These are phyloP conservation scores for Pelobates fuscus DNA, from an alignment of 2,113 vertebrate genomes.

Conservation along the genomic window DNA sequence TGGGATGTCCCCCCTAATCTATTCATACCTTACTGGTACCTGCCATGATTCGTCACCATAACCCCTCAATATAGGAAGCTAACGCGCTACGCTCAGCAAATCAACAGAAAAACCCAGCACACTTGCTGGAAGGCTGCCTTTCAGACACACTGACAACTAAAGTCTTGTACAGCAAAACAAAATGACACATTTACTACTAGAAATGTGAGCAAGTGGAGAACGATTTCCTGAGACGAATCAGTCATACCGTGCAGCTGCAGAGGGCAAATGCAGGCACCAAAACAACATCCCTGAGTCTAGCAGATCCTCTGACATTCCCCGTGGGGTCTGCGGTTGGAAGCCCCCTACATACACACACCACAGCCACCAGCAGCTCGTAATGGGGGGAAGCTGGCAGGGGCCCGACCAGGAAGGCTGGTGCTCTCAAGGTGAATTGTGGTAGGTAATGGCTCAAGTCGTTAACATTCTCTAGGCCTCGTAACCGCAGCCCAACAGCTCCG, in stretches of 20 bases:
- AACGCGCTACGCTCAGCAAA: too few species aligned
- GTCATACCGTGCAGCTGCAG: not conserved
- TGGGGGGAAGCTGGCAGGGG: not conserved
- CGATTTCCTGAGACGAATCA: not conserved
- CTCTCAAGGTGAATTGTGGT: slow-evolving; percentile 20
- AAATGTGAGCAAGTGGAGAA: not conserved
- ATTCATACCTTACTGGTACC: too few species aligned
- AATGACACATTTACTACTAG: not conserved
- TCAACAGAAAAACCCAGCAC: too few species aligned
- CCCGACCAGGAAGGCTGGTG: not conserved
- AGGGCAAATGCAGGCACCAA: not conserved
- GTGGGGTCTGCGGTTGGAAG: not conserved
- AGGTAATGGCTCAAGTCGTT: slow-evolving; percentile 5
- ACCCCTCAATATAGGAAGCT: too few species aligned
- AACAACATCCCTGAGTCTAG: not conserved
- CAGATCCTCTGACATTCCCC: not conserved
- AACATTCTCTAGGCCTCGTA: not conserved
- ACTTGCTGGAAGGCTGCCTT: too few species aligned
- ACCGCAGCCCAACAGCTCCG: slow-evolving; percentile 7
- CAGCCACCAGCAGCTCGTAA: not conserved
- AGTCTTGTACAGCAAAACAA: not conserved
- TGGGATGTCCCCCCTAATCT: too few species aligned
- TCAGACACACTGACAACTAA: too few species aligned
- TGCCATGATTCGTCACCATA: too few species aligned
- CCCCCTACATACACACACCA: not conserved